Evolutionary conservation across 2,113 vertebrate species (phyloP).

Genomic region (Todiramphus saurophagus): DNA sequence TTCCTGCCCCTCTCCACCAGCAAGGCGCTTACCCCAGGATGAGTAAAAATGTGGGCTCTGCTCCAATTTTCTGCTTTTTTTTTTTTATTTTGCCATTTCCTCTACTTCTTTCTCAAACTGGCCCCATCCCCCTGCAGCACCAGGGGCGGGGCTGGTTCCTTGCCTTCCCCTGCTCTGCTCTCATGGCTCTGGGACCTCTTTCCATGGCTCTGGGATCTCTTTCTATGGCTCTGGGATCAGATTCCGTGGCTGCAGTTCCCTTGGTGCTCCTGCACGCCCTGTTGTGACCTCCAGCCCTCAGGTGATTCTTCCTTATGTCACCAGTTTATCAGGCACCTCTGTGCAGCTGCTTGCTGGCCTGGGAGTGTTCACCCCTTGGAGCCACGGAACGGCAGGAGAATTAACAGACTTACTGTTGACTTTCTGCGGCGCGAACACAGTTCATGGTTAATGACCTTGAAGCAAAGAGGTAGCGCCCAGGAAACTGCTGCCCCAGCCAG

Average conservation of each 20-base stretch:
- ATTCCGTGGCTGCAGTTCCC: accelerated
- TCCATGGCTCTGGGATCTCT: no score
- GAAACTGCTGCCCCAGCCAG: not conserved
- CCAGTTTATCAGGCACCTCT: not conserved
- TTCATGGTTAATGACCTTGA: not conserved
- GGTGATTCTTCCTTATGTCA: not conserved
- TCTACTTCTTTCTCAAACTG: not conserved
- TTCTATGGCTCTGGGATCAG: no score
- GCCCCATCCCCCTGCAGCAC: accelerated
- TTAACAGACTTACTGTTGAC: accelerated
- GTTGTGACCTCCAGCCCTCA: accelerated
- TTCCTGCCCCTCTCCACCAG: not conserved
- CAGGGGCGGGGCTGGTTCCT: not conserved
- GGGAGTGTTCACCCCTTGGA: not conserved
- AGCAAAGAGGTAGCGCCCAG: not conserved
- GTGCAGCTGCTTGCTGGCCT: not conserved
- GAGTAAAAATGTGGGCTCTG: not conserved
- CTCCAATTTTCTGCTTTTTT: not conserved
- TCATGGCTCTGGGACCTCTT: no score
- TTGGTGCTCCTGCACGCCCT: not conserved
- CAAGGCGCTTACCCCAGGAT: no score
- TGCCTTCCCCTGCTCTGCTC: not conserved
- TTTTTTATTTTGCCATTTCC: not conserved
- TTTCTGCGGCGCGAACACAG: not conserved
- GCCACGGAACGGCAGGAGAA: not conserved